A percentile compares a stretch with the other conserved stretches of the same genome.
Evolutionary conservation across 2,797 vertebrate species (phyloP).

Genomic region (Luscinia luscinia): DNA sequence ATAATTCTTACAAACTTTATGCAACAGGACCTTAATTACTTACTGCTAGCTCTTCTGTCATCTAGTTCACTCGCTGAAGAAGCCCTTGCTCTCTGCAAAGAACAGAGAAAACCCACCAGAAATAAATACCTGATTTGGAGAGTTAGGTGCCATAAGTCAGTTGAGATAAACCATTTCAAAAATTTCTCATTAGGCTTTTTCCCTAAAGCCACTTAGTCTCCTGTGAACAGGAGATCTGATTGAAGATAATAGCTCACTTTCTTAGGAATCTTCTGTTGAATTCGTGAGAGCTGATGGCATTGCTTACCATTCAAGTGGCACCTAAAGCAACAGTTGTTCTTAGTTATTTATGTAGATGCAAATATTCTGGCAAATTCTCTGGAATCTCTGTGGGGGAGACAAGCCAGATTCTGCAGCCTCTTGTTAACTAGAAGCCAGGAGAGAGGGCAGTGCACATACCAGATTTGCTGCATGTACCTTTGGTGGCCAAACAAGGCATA

Average conservation of each 20-base stretch:
- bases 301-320: neutral
- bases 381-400: neutral
- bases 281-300: neutral
- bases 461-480: conserved; percentile 1
- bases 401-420: neutral
- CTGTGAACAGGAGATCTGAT: neutral
- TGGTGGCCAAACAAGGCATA: neutral
- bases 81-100: neutral
- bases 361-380: conserved; percentile 35
- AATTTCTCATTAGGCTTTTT: neutral
- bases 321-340: neutral
- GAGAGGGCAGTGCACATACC: neutral
- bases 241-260: neutral
- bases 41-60: neutral
- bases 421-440: neutral
- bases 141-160: neutral
- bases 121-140: neutral
- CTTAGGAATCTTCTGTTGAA: neutral
- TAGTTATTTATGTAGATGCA: conserved; percentile 17
- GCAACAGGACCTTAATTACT: neutral
- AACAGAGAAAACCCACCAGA: neutral
- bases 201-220: neutral
- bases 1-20: neutral
- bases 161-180: neutral
- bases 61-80: neutral